Evolutionary conservation across 2,888 invertebrate genomes (phyloP), one percentile per base, ranked within the genome.

Genomic region (Mycogona germanica): DNA sequence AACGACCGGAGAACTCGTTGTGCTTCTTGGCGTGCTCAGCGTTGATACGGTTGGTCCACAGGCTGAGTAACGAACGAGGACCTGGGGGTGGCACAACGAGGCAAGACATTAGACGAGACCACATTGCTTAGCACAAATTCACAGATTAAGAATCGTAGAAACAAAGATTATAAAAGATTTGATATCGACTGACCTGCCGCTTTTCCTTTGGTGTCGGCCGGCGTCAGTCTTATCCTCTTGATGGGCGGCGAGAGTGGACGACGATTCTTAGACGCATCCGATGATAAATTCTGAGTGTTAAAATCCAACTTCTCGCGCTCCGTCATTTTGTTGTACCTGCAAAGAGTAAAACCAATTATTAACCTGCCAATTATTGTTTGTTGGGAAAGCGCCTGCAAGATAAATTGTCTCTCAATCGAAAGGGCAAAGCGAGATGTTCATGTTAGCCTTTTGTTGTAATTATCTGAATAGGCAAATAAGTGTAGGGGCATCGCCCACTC

Each of bases 1-100:
- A 23, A 52, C 78, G 67, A 0, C 82, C 82, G 29, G 72, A 70
- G 66, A 82, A 81, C 45, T 81, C 80, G 12, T 75, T 70, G 32
- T 78, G 76, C 51, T 76, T 73, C 12, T 72, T 71, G 1, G 69
- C 65, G 53, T 70, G 67, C 6, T 70, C 66, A 2, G 64, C 59
- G 38, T 66, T 66, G 17, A 74, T 68, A 62, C 61, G 79, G 70
- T 68, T 80, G 69, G 66, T 79, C 79, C 78, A 88, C 66, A 71
- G 81, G 65, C 65, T 85, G 71, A 67, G 77, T 66, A 79, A 78
- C 72, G 65, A 68, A 57, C 65, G 64, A 9, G 60, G 59, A n/a
- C 65, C 64, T 63, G 55, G 38, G 51, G 42, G 25, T 26, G 32
- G 25, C 6, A 53, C 23, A 3, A 53, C 12, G n/a, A n/a, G n/a